A percentile compares a stretch with the other conserved stretches of the same genome.
phyloP scores from a whole-genome alignment of 1,140 invertebrate genomes.

The Dendroctonus valens region DNA sequence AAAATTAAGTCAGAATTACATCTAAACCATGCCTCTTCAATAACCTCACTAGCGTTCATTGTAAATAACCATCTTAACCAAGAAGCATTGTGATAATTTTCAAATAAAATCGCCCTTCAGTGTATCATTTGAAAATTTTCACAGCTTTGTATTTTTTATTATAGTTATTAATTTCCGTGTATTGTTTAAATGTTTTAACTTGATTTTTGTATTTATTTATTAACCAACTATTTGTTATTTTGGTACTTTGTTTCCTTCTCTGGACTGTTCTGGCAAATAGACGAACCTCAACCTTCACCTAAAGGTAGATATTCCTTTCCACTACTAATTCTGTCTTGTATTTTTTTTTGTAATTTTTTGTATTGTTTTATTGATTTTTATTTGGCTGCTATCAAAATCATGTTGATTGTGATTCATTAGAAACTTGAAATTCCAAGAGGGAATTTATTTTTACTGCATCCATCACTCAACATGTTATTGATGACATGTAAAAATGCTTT shows the following conservation, averaged over 20 bases:
- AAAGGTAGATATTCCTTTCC: slow-evolving; percentile 41
- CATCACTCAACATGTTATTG: slow-evolving; percentile 11
- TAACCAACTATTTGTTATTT: slow-evolving; percentile 40
- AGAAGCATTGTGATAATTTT: too few species aligned
- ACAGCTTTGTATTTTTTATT: slow-evolving; percentile 1
- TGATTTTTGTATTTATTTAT: slow-evolving; percentile 33
- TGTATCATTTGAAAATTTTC: neutral
- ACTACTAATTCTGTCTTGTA: slow-evolving; percentile 22
- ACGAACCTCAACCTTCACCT: slow-evolving; percentile 40
- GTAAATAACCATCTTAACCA: too few species aligned
- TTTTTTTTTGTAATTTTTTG: slow-evolving; percentile 19
- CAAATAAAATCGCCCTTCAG: too few species aligned
- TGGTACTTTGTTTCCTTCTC: slow-evolving; percentile 44
- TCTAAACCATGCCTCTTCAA: too few species aligned
- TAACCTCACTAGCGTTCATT: too few species aligned
- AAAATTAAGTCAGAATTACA: too few species aligned
- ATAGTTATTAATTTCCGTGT: slow-evolving; percentile 9
- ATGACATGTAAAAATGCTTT: slow-evolving; percentile 11
- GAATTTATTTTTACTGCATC: neutral
- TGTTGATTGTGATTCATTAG: too few species aligned
- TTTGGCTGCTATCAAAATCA: neutral
- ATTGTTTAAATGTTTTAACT: slow-evolving; percentile 33
- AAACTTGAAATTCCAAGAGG: too few species aligned
- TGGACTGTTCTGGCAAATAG: slow-evolving; percentile 45
- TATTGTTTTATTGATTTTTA: slow-evolving; percentile 7